Percentiles rank a stretch among this genome's conserved stretches.
These are phyloP conservation scores for Lochmaea capreae DNA, from an alignment of 2,888 invertebrate species.

Conservation along the genomic window DNA sequence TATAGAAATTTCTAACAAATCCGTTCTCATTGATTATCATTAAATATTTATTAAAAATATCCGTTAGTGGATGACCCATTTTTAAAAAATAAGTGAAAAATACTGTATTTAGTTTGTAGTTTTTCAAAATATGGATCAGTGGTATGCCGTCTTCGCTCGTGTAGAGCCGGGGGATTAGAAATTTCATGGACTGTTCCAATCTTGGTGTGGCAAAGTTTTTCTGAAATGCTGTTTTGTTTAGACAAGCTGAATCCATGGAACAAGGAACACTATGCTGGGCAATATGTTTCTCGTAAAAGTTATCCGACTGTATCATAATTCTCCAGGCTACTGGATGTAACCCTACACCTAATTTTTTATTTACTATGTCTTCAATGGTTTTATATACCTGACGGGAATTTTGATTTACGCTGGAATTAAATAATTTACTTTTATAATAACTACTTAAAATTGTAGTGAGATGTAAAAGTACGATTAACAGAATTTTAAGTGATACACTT, in stretches of 20 bases:
- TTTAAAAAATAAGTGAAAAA: not conserved
- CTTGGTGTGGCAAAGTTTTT: constrained; percentile 12
- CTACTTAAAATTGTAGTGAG: too few relatives aligned
- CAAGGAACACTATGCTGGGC: not conserved
- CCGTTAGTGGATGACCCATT: too few relatives aligned
- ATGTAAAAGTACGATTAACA: too few relatives aligned
- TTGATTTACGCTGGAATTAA: constrained; percentile 14
- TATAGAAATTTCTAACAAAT: too few relatives aligned
- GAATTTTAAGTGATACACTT: too few relatives aligned
- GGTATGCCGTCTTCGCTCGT: not conserved
- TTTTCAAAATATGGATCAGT: not conserved
- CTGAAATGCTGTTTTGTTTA: constrained; percentile 21
- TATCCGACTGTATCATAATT: not conserved
- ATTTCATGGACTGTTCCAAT: constrained; percentile 3
- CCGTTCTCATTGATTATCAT: too few relatives aligned
- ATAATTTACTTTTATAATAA: too few relatives aligned
- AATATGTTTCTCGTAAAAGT: constrained; percentile 14
- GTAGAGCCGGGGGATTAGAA: constrained; percentile 5
- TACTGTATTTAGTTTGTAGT: not conserved
- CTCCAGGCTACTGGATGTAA: not conserved
- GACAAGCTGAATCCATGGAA: not conserved
- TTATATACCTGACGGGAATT: constrained; percentile 1
- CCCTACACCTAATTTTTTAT: constrained; percentile 12
- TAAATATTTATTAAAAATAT: too few relatives aligned
- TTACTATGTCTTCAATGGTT: constrained; percentile 16